Evolutionary conservation across 1,140 invertebrate genomes (phyloP).

Genomic region (Zaprionus inermis): DNA sequence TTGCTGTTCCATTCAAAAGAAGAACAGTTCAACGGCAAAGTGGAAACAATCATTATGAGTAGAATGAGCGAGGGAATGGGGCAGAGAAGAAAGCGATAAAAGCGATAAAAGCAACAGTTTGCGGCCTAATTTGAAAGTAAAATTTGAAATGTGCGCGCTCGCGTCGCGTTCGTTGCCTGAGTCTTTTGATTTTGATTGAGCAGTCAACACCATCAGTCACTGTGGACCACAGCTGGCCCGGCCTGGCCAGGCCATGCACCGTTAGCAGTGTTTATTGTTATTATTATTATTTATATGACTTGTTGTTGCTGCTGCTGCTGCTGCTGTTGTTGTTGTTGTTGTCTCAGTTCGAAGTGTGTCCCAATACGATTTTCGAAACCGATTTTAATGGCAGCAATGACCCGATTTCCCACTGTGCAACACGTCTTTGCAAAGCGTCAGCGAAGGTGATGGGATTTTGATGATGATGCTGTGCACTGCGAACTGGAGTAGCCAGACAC

Average conservation of each 20-base stretch:
- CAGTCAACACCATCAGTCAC: slow-evolving; percentile 46
- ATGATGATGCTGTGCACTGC: slow-evolving; percentile 62
- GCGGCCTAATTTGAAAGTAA: slow-evolving; percentile 82
- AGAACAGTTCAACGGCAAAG: slow-evolving; percentile 55
- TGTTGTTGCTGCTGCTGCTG: background rate
- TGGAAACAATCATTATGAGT: slow-evolving; percentile 63
- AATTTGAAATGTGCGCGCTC: slow-evolving; percentile 45
- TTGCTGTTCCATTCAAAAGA: slow-evolving; percentile 63
- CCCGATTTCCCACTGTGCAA: slow-evolving; percentile 55
- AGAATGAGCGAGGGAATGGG: too few species aligned
- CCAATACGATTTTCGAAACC: slow-evolving; percentile 65
- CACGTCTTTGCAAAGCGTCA: slow-evolving; percentile 22
- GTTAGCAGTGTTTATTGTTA: slow-evolving; percentile 67
- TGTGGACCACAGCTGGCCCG: slow-evolving; percentile 3
- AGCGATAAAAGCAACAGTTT: slow-evolving; percentile 82
- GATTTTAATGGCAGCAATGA: slow-evolving; percentile 74
- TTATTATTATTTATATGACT: slow-evolving; percentile 65
- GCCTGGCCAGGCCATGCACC: slow-evolving; percentile 40
- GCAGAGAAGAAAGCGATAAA: slow-evolving; percentile 69
- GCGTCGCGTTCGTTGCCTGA: slow-evolving; percentile 41
- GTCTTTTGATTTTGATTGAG: slow-evolving; percentile 72
- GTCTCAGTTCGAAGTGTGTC: slow-evolving; percentile 16
- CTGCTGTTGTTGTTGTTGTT: background rate
- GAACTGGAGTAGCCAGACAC: slow-evolving; percentile 4
- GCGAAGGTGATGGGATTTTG: slow-evolving; percentile 72